These are phyloP conservation scores for Gasteruption jaculator DNA, from an alignment of 2,888 invertebrate species.

Conservation along the genomic window DNA sequence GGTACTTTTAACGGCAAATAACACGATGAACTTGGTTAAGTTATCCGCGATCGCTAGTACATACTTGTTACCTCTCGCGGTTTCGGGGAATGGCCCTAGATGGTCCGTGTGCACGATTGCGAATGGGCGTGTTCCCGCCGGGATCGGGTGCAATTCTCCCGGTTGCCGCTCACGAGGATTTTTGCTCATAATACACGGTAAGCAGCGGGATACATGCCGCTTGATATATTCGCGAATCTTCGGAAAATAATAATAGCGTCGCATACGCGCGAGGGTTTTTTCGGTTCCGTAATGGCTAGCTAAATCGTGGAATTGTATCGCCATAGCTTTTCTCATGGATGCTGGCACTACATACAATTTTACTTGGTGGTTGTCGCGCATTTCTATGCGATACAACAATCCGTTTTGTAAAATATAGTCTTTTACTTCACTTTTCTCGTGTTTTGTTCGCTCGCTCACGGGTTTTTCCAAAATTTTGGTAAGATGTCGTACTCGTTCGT, in stretches of 20 bases:
- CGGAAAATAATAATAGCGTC: conserved; percentile 24
- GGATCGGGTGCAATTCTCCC: conserved; percentile 28
- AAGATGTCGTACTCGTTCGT: too few relatives aligned
- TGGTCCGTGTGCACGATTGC: conserved; percentile 26
- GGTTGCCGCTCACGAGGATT: conserved; percentile 18
- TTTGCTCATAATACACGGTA: conserved; percentile 27
- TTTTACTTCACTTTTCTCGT: conserved; percentile 2
- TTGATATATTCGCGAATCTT: conserved; percentile 23
- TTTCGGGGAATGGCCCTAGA: conserved; percentile 21
- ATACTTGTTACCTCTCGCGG: conserved; percentile 8
- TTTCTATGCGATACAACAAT: conserved; percentile 6
- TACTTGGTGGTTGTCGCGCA: too few relatives aligned
- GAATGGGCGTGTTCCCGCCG: conserved; percentile 26
- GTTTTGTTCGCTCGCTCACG: background rate
- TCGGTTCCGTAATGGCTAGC: conserved; percentile 26
- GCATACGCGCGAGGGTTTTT: conserved; percentile 15
- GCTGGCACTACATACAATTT: conserved; percentile 12
- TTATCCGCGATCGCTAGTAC: conserved; percentile 9
- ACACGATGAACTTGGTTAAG: conserved; percentile 5
- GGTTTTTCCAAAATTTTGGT: conserved; percentile 10
- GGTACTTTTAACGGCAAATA: conserved; percentile 8
- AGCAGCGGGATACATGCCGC: conserved; percentile 24
- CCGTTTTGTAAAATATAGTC: conserved; percentile 4
- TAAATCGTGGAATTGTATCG: conserved; percentile 22
- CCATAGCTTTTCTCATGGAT: conserved; percentile 12